Evolutionary conservation across 2,888 invertebrate species (phyloP), one percentile per base, ranked within the genome.

Genomic region (Tipula confusa): DNA sequence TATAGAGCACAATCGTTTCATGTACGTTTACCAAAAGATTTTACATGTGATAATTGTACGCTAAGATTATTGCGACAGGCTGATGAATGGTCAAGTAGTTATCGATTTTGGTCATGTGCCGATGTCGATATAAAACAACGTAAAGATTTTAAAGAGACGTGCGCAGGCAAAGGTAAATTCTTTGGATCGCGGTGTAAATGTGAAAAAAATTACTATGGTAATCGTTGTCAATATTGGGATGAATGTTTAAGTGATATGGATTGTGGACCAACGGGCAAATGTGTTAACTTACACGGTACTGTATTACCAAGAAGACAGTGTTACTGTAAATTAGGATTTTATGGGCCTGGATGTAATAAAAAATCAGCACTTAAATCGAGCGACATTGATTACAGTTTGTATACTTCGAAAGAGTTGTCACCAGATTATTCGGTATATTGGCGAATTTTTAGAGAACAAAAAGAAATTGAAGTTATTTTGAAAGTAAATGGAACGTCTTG

Each of bases 81-180:
- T 0, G 93, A 93, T 29, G 98, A 99, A 90, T 98, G 97, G 97
- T 93, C 94, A 0, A 90, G 92, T 84, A 92, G 91, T 86, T 98
- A 98, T 90, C 91, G 94, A 85, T 98, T 98, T 91, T 98, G 97
- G 97, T 97, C 97, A 0, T 98, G 98, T 88, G 95, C 98, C 1
- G 98, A 98, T 89, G 95, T 98, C 83, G 96, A 97, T 87, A 95
- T 98, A 84, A 90, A 93, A 85, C 88, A 86, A 84, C 36, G 93
- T 83, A 95, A 94, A 88, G 92, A 93, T 79, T 97, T 94, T 89
- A 93, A 93, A 85, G 97, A 97, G 89, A 93, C 93, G 0, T 98
- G 98, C 88, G 95, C 95, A 83, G 94, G 95, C 1, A 94, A 95
- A 87, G 98, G 98, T 2, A 93, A 93, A 89, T 93, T 93, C 90